Evolutionary conservation across 1,140 invertebrate genomes (phyloP).

Genomic region (Mercenaria mercenaria): DNA sequence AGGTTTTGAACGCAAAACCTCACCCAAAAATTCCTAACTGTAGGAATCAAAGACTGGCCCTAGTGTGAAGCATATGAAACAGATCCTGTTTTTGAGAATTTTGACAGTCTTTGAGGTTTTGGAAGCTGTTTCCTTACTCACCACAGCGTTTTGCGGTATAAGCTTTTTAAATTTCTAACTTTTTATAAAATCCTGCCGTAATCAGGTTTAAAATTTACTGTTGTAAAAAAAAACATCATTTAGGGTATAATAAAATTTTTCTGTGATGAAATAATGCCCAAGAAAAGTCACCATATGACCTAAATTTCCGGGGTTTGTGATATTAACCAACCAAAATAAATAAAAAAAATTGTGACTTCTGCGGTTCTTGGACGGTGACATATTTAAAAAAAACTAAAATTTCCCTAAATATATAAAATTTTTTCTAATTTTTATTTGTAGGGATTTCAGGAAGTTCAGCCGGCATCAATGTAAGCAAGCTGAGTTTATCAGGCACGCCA

Average conservation of each 20-base stretch:
- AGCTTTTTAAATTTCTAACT: not conserved
- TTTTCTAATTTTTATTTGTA: not conserved
- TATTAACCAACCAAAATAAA: too few species aligned
- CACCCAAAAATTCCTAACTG: not conserved
- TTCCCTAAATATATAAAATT: too few species aligned
- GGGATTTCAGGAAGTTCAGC: conserved; percentile 21
- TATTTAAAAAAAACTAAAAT: too few species aligned
- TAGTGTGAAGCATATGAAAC: conserved; percentile 9
- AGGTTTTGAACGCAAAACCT: not conserved
- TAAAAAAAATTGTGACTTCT: too few species aligned
- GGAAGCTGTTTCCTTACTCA: conserved; percentile 29
- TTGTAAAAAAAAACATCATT: too few species aligned
- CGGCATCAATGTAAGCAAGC: not conserved
- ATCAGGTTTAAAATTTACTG: too few species aligned
- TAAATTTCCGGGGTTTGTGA: too few species aligned
- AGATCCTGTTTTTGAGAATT: not conserved
- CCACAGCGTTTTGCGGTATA: not conserved
- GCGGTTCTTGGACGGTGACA: too few species aligned
- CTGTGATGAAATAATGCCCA: too few species aligned
- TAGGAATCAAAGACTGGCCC: conserved; percentile 23
- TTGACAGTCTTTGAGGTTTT: not conserved
- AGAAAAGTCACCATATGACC: too few species aligned
- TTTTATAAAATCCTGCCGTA: too few species aligned
- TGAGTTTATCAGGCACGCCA: conserved; percentile 13
- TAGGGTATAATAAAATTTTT: too few species aligned